Evolutionary conservation across 2,113 vertebrate species (phyloP).

Genomic region (Nanger granti): DNA sequence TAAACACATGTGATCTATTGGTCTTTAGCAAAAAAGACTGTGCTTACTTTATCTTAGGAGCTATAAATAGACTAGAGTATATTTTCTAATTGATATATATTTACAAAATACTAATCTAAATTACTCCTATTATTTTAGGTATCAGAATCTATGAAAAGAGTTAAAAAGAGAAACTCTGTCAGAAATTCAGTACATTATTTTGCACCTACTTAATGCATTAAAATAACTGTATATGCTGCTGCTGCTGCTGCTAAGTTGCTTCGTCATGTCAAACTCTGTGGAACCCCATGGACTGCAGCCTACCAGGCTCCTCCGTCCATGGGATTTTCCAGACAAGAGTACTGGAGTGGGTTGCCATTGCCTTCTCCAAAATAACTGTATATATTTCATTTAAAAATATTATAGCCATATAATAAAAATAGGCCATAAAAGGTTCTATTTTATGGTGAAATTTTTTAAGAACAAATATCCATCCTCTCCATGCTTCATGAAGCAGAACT

Average conservation of each 20-base stretch:
- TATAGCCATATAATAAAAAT: neutral
- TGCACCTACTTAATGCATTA: neutral
- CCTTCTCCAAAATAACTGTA: neutral
- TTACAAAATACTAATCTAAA: neutral
- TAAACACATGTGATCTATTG: neutral
- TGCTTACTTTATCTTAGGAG: neutral
- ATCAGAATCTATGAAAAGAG: neutral
- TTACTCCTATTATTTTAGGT: neutral
- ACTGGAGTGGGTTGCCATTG: neutral
- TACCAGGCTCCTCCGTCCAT: no score
- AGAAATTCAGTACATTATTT: neutral
- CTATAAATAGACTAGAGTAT: neutral
- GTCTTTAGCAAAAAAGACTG: neutral
- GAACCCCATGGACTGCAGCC: no score
- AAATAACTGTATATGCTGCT: neutral
- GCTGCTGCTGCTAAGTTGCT: no score
- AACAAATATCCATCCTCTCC: neutral
- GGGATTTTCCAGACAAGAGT: no score
- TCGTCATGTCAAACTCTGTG: no score
- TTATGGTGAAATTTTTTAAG: slow-evolving; percentile 12
- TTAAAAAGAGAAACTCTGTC: neutral
- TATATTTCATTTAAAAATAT: neutral
- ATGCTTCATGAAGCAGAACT: slow-evolving; percentile 4
- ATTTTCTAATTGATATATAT: neutral
- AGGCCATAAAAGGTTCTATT: neutral